A percentile compares a stretch with the other conserved stretches of the same genome.
phyloP scores from a whole-genome alignment of 2,888 invertebrate species.

The Shargacucullia verbasci region DNA sequence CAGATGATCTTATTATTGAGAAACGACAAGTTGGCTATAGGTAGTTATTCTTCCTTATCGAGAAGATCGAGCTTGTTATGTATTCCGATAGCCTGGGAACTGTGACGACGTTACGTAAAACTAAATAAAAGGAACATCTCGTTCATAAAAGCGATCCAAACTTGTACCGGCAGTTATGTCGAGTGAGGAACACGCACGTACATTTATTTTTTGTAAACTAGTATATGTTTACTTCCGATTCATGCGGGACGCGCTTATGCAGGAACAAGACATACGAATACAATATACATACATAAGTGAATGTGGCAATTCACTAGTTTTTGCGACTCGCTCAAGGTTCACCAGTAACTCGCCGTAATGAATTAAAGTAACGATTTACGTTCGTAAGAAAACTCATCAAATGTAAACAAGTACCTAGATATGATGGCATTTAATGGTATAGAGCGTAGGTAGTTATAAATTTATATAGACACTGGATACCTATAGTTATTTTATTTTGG shows the following conservation, averaged over 20 bases:
- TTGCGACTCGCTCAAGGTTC: slow-evolving; percentile 73
- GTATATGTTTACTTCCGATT: slow-evolving; percentile 59
- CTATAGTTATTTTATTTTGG: slow-evolving; percentile 21
- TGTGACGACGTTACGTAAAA: slow-evolving; percentile 79
- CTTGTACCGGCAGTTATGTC: slow-evolving; percentile 31
- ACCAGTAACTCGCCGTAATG: slow-evolving; percentile 56
- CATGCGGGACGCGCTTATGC: slow-evolving; percentile 29
- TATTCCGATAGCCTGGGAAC: slow-evolving; percentile 82
- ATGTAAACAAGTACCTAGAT: slow-evolving; percentile 17
- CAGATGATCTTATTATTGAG: slow-evolving; percentile 82
- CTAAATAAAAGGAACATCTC: slow-evolving; percentile 48
- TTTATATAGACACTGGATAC: slow-evolving; percentile 10
- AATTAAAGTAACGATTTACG: slow-evolving; percentile 58
- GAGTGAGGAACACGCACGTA: slow-evolving; percentile 14
- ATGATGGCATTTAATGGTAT: slow-evolving; percentile 18
- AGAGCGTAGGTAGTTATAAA: slow-evolving; percentile 19
- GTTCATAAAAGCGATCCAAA: slow-evolving; percentile 49
- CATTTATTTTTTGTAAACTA: not conserved
- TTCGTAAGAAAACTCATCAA: slow-evolving; percentile 31
- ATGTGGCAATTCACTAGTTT: slow-evolving; percentile 71
- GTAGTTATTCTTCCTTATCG: slow-evolving; percentile 76
- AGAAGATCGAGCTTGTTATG: slow-evolving; percentile 80
- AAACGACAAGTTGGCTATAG: slow-evolving; percentile 75
- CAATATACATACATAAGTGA: too few species aligned
- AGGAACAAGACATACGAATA: slow-evolving; percentile 53